Conservation (phyloP, 2,888 invertebrate genomes). For the Lucinisca nassula region DNA sequence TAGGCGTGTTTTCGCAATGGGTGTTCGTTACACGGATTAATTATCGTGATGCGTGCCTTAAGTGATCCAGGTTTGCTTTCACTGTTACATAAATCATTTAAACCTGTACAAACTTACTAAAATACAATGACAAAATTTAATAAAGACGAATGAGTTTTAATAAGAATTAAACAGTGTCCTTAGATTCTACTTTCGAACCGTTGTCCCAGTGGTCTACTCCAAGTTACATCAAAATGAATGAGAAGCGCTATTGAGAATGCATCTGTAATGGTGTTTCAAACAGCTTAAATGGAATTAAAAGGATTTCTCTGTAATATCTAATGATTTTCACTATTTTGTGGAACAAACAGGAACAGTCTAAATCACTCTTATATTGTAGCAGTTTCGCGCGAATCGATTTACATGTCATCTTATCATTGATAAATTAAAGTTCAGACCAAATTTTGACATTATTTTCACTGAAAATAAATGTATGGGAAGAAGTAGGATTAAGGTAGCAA, state of each 20-base stretch:
- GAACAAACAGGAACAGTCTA: constrained; percentile 60
- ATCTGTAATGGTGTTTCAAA: constrained; percentile 47
- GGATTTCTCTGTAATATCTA: constrained; percentile 63
- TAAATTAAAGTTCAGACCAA: constrained; percentile 58
- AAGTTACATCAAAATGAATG: background rate
- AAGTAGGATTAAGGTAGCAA: constrained; percentile 58
- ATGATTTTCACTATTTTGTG: constrained; percentile 66
- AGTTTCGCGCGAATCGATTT: constrained; percentile 65
- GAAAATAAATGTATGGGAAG: constrained; percentile 55
- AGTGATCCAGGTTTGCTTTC: no score
- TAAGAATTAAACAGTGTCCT: background rate
- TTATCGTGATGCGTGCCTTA: no score
- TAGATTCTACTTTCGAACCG: background rate
- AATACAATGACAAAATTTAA: background rate
- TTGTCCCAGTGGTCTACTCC: background rate
- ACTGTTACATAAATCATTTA: no score
- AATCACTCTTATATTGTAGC: constrained; percentile 68
- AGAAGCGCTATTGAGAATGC: background rate
- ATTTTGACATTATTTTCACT: constrained; percentile 67
- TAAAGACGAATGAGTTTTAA: background rate
- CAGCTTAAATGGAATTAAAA: constrained; percentile 51
- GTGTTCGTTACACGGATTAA: no score
- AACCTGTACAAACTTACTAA: no score
- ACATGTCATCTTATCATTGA: constrained; percentile 57
- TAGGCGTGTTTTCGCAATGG: no score